A percentile compares a stretch with the other conserved stretches of the same genome.
Evolutionary conservation across 2,888 invertebrate genomes (phyloP).

Genomic region (Lasioglossum lativentre): DNA sequence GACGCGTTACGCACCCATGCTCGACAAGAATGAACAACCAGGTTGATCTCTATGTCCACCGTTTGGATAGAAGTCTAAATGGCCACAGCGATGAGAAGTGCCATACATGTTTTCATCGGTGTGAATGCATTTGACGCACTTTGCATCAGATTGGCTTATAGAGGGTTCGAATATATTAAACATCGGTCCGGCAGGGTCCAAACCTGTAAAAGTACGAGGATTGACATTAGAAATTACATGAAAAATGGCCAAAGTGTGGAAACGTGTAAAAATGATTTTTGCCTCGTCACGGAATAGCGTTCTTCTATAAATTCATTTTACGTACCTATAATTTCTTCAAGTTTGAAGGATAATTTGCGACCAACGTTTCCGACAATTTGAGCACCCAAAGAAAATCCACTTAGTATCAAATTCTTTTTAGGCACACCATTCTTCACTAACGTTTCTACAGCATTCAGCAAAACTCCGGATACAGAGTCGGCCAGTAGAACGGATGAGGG

Average conservation of each 20-base stretch:
- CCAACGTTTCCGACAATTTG: not conserved
- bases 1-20: not conserved
- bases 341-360: not conserved
- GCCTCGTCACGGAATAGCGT: too few relatives aligned
- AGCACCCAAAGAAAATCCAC: not conserved
- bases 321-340: not conserved
- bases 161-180: rapidly evolving
- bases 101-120: not conserved
- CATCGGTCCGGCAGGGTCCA: not conserved
- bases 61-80: not conserved
- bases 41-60: not conserved
- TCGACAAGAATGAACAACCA: not conserved
- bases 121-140: not conserved
- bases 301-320: not conserved
- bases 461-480: not conserved
- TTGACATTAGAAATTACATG: too few relatives aligned
- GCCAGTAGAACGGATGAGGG: not conserved
- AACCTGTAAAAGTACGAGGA: not conserved
- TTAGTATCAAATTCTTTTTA: not conserved
- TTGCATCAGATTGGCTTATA: not conserved
- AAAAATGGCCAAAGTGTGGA: too few relatives aligned
- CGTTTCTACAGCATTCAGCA: rapidly evolving
- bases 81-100: not conserved
- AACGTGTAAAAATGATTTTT: too few relatives aligned
- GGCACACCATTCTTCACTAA: not conserved